A percentile compares a stretch with the other conserved stretches of the same genome.
These are phyloP conservation scores for Argyresthia albistria DNA, from an alignment of 2,888 invertebrate species.

Conservation along the genomic window DNA sequence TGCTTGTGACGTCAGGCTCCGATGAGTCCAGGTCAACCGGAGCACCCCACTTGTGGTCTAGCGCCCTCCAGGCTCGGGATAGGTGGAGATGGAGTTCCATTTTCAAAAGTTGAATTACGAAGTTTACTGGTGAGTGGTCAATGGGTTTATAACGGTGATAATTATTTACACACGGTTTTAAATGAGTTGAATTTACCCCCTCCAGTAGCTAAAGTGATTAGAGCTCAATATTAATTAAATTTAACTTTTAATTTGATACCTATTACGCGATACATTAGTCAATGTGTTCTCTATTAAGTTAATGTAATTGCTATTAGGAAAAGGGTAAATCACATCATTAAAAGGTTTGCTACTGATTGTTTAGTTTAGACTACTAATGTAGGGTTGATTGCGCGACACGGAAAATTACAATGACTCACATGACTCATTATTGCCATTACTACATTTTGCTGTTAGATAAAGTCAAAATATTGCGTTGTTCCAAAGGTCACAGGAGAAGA, in stretches of 20 bases:
- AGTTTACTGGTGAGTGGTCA: neutral
- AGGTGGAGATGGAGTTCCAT: constrained; percentile 45
- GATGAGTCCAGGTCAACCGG: constrained; percentile 33
- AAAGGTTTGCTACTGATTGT: no score
- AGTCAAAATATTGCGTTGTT: no score
- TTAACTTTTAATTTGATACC: no score
- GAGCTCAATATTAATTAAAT: no score
- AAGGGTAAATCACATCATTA: no score
- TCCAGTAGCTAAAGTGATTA: neutral
- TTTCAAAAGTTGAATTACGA: constrained; percentile 4
- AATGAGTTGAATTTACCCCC: neutral
- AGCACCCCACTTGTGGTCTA: constrained; percentile 42
- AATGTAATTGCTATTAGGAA: no score
- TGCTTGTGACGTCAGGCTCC: constrained; percentile 16
- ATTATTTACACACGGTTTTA: neutral
- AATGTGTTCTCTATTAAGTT: neutral
- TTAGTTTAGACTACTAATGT: no score
- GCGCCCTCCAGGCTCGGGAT: constrained; percentile 32
- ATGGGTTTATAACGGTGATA: neutral
- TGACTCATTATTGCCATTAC: no score
- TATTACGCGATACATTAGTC: neutral
- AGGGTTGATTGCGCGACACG: no score
- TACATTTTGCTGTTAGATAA: no score
- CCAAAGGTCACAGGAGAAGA: no score
- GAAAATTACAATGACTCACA: no score